phyloP scores from a whole-genome alignment of 2,113 vertebrate species.

The Tapirus terrestris region DNA sequence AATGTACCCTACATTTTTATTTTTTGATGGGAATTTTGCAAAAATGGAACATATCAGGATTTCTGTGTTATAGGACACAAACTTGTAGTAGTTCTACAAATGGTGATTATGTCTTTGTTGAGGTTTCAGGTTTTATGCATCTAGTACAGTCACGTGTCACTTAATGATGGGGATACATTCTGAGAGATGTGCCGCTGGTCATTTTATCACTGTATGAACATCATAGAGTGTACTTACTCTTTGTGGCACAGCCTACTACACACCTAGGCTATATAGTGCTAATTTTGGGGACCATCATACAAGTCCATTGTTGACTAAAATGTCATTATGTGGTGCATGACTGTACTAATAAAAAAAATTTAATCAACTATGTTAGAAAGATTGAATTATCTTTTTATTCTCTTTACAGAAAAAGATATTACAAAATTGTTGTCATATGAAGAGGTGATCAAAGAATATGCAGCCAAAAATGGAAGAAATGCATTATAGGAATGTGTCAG shows the following conservation, averaged over 20 bases:
- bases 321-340: too few species aligned
- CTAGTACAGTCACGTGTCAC: not conserved
- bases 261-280: too few species aligned
- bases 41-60: not conserved
- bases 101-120: not conserved
- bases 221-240: too few species aligned
- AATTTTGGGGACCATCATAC: too few species aligned
- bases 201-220: too few species aligned
- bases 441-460: not conserved
- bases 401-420: not conserved
- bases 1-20: not conserved
- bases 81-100: not conserved
- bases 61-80: not conserved
- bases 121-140: conserved; percentile 16
- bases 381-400: not conserved
- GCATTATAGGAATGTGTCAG: not conserved
- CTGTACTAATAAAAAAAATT: conserved; percentile 13
- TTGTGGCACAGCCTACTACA: too few species aligned
- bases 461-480: not conserved
- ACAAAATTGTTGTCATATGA: not conserved
- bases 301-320: too few species aligned
- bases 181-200: too few species aligned
- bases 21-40: not conserved
- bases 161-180: too few species aligned
- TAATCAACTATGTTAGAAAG: not conserved